phyloP scores from a whole-genome alignment of 2,888 invertebrate genomes.

The Drosophila monieri region DNA sequence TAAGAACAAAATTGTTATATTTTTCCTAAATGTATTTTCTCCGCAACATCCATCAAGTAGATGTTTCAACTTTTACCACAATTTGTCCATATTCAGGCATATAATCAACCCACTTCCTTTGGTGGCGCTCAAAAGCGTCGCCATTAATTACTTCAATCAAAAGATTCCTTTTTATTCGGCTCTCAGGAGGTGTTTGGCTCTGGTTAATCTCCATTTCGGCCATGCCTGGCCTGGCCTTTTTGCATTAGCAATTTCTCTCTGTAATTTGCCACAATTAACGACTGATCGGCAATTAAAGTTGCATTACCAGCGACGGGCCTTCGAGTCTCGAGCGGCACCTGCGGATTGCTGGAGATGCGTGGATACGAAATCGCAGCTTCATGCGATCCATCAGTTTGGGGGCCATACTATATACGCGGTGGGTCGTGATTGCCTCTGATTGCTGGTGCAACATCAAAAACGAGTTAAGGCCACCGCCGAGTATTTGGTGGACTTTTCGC shows the following conservation, averaged over 20 bases:
- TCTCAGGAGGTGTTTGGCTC: neutral
- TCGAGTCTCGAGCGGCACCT: slow-evolving; percentile 59
- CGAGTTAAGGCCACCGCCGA: slow-evolving; percentile 70
- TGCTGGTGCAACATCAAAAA: slow-evolving; percentile 65
- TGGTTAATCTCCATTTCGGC: slow-evolving; percentile 30
- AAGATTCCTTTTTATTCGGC: slow-evolving; percentile 46
- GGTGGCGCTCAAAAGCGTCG: slow-evolving; percentile 64
- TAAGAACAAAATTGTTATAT: slow-evolving; percentile 1
- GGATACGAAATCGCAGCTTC: slow-evolving; percentile 54
- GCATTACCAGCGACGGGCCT: slow-evolving; percentile 59
- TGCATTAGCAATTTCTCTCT: slow-evolving; percentile 56
- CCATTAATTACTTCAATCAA: slow-evolving; percentile 69
- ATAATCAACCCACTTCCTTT: slow-evolving; percentile 38
- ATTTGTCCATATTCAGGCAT: slow-evolving; percentile 20
- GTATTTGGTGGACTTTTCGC: slow-evolving; percentile 72
- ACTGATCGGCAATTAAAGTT: slow-evolving; percentile 76
- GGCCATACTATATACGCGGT: slow-evolving; percentile 22
- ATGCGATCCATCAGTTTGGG: slow-evolving; percentile 33
- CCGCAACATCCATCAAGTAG: slow-evolving; percentile 9
- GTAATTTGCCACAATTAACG: slow-evolving; percentile 78
- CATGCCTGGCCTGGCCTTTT: slow-evolving; percentile 33
- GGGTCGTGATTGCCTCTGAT: slow-evolving; percentile 50
- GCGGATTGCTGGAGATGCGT: slow-evolving; percentile 61
- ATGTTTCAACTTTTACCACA: slow-evolving; percentile 29
- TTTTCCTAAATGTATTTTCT: neutral